phyloP scores from a whole-genome alignment of 2,797 vertebrate species.

The Paramormyrops hopkinsi region DNA sequence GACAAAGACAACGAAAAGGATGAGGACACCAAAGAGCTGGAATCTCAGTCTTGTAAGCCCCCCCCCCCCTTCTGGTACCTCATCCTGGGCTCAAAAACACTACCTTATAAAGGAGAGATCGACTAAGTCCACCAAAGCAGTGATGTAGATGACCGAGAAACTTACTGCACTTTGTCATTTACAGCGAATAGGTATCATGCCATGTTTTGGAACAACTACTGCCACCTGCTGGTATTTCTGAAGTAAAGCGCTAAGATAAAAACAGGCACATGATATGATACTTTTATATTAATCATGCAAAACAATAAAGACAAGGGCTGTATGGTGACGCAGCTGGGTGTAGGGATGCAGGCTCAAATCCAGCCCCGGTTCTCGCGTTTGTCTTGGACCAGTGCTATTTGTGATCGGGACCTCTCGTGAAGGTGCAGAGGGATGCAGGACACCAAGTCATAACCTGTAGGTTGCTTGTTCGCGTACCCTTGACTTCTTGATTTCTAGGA shows the following conservation, averaged over 20 bases:
- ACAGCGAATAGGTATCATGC: background rate
- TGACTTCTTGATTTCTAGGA: background rate
- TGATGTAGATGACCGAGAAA: background rate
- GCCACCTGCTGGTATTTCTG: constrained; percentile 4
- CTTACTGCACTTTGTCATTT: background rate
- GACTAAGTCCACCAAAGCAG: background rate
- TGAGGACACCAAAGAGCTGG: constrained; percentile 80
- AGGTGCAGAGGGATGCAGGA: background rate
- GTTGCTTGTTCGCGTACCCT: background rate
- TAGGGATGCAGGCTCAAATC: background rate
- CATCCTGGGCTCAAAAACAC: background rate
- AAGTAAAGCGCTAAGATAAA: background rate
- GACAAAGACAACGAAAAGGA: constrained; percentile 83
- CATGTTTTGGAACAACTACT: background rate
- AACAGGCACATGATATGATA: background rate
- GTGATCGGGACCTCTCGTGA: background rate
- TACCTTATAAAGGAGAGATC: background rate
- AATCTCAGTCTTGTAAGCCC: constrained; percentile 65
- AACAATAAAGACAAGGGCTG: background rate
- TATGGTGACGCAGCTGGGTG: background rate
- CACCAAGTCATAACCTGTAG: background rate
- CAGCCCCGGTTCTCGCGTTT: background rate
- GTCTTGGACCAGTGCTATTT: background rate
- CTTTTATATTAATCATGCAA: background rate
- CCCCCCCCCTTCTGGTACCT: background rate